These are phyloP conservation scores for Protaetia brevitarsis DNA, from an alignment of 1,140 invertebrate species.

Conservation along the genomic window DNA sequence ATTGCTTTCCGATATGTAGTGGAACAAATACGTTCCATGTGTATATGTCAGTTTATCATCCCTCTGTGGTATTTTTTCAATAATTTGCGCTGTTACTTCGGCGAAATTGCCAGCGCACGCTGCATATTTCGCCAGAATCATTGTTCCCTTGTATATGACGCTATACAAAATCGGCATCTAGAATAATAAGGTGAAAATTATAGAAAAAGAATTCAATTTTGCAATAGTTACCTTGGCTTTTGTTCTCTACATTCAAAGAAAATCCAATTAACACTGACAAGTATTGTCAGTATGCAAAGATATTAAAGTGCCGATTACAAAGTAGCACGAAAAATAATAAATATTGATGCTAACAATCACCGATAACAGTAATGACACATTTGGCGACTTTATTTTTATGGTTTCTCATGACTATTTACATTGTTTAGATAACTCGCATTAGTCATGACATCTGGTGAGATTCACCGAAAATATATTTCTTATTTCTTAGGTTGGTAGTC, in stretches of 20 bases:
- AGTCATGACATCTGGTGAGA: too few species aligned
- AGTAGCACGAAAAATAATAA: not conserved
- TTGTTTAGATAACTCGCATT: too few species aligned
- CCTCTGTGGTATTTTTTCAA: conserved; percentile 77
- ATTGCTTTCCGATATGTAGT: conserved; percentile 83
- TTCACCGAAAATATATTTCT: too few species aligned
- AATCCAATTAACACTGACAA: not conserved
- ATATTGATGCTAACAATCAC: not conserved
- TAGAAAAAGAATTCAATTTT: not conserved
- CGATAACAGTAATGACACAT: not conserved
- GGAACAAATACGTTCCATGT: conserved; percentile 88
- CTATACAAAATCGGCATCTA: conserved; percentile 85
- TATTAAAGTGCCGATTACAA: not conserved
- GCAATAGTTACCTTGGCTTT: not conserved
- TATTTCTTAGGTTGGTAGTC: too few species aligned
- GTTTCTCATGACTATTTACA: not conserved
- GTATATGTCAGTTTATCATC: conserved; percentile 90
- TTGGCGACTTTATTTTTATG: too few species aligned
- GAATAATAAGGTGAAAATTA: conserved; percentile 16
- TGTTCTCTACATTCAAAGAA: conserved; percentile 8
- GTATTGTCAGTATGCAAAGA: not conserved
- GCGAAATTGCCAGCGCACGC: conserved; percentile 89
- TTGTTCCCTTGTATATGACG: conserved; percentile 82
- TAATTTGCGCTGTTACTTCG: conserved; percentile 89
- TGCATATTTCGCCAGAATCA: conserved; percentile 84